phyloP scores from a whole-genome alignment of 2,797 vertebrate species.

The Trachurus trachurus region DNA sequence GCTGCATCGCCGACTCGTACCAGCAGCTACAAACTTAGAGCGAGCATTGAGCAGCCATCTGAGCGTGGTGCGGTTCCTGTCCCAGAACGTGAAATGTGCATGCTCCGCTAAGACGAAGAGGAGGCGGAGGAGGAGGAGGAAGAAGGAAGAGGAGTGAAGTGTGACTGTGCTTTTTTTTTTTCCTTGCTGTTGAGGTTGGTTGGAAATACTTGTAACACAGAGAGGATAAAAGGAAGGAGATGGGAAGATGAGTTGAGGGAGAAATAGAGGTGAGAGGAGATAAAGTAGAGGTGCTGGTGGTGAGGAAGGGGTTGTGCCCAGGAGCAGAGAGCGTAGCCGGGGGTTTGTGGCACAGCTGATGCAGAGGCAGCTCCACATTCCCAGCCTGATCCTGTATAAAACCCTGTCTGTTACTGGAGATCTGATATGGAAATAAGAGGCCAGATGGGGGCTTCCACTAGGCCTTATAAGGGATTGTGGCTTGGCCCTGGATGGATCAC shows the following conservation, averaged over 20 bases:
- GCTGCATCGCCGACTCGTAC: slow-evolving; percentile 32
- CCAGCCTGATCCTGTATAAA: slow-evolving; percentile 77
- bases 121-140: no score
- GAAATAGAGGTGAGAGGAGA: slow-evolving; percentile 17
- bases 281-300: slow-evolving; percentile 5
- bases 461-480: slow-evolving; percentile 83
- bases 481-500: slow-evolving; percentile 73
- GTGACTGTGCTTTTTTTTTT: background rate
- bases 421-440: slow-evolving; percentile 83
- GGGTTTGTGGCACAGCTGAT: slow-evolving; percentile 46
- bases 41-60: slow-evolving; percentile 50
- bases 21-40: slow-evolving; percentile 56
- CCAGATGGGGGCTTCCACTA: slow-evolving; percentile 78
- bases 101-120: slow-evolving; percentile 21
- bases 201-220: background rate
- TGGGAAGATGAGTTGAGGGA: slow-evolving; percentile 8
- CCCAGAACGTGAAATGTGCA: slow-evolving; percentile 26
- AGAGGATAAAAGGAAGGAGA: background rate
- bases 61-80: slow-evolving; percentile 29
- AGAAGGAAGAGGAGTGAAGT: slow-evolving; percentile 1
- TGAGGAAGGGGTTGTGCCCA: slow-evolving; percentile 36
- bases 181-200: slow-evolving; percentile 10
- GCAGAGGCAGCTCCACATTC: slow-evolving; percentile 71
- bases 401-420: slow-evolving; percentile 76
- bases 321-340: slow-evolving; percentile 39